Conservation (phyloP, 2,888 invertebrate species). For the Hirtodrosophila cameraria region DNA sequence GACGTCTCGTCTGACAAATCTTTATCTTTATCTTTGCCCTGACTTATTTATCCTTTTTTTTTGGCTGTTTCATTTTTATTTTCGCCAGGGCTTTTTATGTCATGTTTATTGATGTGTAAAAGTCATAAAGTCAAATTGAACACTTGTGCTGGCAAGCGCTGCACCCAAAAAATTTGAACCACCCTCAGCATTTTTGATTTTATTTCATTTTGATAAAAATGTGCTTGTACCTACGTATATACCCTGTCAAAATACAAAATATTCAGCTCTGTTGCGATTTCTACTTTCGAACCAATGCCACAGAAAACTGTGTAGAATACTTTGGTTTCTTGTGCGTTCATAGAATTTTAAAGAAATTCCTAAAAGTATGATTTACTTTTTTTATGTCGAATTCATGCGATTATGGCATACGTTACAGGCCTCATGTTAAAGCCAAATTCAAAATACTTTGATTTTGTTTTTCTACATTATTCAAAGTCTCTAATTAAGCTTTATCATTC, state of each 20-base stretch:
- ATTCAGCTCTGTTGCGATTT: no score
- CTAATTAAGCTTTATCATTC: no score
- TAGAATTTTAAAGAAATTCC: no score
- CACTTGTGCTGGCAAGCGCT: slow-evolving; percentile 50
- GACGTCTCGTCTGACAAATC: slow-evolving; percentile 56
- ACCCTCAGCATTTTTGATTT: slow-evolving; percentile 18
- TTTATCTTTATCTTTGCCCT: slow-evolving; percentile 75
- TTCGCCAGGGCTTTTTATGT: slow-evolving; percentile 67
- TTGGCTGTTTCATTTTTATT: slow-evolving; percentile 72
- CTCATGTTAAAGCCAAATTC: no score
- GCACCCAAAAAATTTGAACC: not conserved
- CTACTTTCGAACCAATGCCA: no score
- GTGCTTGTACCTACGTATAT: not conserved
- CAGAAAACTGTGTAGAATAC: no score
- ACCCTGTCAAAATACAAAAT: slow-evolving; percentile 11
- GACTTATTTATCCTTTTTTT: slow-evolving; percentile 75
- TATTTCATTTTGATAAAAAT: slow-evolving; percentile 47
- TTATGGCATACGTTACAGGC: no score
- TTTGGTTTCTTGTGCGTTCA: no score
- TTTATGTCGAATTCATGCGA: no score
- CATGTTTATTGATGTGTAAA: slow-evolving; percentile 80
- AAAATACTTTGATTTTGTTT: no score
- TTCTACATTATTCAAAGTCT: no score
- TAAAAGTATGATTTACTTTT: no score
- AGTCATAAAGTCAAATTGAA: slow-evolving; percentile 78